phyloP scores from a whole-genome alignment of 2,113 vertebrate species.

The Odontophorus gujanensis region DNA sequence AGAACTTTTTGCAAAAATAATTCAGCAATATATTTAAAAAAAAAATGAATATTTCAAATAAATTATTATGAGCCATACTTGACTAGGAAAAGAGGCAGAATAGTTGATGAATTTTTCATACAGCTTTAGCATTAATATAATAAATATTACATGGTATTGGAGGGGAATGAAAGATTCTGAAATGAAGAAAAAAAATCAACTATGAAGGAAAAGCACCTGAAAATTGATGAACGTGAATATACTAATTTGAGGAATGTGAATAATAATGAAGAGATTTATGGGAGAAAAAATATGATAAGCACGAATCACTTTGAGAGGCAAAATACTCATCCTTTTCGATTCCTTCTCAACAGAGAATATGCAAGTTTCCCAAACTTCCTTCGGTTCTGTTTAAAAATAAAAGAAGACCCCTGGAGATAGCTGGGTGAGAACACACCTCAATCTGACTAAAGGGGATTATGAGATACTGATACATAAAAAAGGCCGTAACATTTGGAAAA shows the following conservation, averaged over 20 bases:
- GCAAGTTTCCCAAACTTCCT: not conserved
- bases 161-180: constrained; percentile 27
- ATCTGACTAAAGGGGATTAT: not conserved
- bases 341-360: not conserved
- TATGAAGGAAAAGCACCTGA: constrained; percentile 36
- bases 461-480: not conserved
- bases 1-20: constrained; percentile 21
- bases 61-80: constrained; percentile 20
- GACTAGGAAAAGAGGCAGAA: constrained; percentile 33
- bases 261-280: not conserved
- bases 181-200: constrained; percentile 39
- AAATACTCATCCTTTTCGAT: not conserved
- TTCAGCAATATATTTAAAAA: not conserved
- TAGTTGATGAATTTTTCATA: constrained; percentile 48
- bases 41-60: constrained; percentile 56
- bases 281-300: not conserved
- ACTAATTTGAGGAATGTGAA: not conserved
- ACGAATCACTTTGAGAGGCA: not conserved
- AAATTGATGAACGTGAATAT: constrained; percentile 21
- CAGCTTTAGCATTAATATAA: constrained; percentile 29
- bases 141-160: constrained; percentile 57
- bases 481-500: not conserved
- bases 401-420: not conserved
- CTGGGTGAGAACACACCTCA: not conserved
- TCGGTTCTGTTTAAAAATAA: not conserved